Evolutionary conservation across 2,113 vertebrate species (phyloP).

Genomic region (Azemiops feae): DNA sequence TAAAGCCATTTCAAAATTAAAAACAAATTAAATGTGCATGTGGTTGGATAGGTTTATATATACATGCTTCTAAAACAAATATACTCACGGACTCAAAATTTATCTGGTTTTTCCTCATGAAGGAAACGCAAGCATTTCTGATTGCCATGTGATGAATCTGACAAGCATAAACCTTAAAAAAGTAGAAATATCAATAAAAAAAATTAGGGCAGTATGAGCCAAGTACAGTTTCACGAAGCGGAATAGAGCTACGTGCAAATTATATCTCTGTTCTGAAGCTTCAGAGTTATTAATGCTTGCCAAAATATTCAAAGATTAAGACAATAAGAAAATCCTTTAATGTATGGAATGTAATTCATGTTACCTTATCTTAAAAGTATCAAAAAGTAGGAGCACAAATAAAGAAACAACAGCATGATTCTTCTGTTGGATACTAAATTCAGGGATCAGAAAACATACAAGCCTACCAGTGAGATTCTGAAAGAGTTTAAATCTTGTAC

Average conservation of each 20-base stretch:
- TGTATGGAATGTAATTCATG: background rate
- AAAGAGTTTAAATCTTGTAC: background rate
- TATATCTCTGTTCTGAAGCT: background rate
- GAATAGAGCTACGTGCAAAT: background rate
- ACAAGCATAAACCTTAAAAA: constrained; percentile 77
- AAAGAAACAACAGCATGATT: background rate
- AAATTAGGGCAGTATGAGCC: background rate
- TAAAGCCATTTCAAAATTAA: background rate
- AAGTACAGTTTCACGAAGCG: background rate
- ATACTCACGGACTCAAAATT: constrained; percentile 88
- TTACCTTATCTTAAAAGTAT: background rate
- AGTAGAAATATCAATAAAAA: background rate
- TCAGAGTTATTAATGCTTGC: background rate
- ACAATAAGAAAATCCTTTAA: background rate
- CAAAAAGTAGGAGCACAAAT: background rate
- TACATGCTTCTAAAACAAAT: rapidly evolving
- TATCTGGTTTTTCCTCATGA: constrained; percentile 81
- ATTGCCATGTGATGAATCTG: constrained; percentile 87
- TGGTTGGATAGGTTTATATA: background rate
- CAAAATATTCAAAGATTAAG: background rate
- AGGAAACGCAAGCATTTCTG: constrained; percentile 83
- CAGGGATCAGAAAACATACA: background rate
- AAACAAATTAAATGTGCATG: background rate
- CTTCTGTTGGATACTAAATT: background rate
- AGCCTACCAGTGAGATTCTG: background rate